Conservation (phyloP, 2,797 vertebrate species). For the Pantherophis alleghaniensis region DNA sequence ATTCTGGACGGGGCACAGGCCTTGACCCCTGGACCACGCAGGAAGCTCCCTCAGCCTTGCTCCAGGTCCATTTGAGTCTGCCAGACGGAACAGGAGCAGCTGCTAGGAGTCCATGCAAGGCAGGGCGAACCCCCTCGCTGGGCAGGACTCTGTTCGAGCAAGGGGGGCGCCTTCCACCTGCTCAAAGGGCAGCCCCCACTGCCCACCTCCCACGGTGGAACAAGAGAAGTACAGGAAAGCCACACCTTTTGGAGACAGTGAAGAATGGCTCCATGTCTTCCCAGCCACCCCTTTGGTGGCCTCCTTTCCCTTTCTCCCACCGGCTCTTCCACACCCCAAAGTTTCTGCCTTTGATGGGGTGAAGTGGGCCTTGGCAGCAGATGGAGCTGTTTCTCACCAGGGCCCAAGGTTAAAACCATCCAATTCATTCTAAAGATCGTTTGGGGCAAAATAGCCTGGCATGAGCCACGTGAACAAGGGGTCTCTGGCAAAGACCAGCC, state of each 20-base stretch:
- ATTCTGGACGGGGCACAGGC: not conserved
- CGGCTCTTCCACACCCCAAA: not conserved
- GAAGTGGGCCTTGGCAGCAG: not conserved
- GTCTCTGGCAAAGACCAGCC: not conserved
- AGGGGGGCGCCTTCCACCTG: not conserved
- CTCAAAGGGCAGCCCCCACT: not conserved
- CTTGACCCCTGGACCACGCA: not conserved
- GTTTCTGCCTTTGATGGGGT: not conserved
- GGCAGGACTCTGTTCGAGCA: not conserved
- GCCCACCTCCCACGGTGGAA: not conserved
- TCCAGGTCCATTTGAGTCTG: not conserved
- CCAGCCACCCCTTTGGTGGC: not conserved
- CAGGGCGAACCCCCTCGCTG: not conserved
- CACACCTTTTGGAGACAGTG: not conserved
- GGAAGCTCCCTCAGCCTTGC: not conserved
- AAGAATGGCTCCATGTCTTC: not conserved
- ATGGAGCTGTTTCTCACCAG: not conserved
- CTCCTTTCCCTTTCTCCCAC: not conserved
- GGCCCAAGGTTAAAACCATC: not conserved
- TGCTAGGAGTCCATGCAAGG: not conserved
- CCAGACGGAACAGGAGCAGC: not conserved
- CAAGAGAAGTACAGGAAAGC: not conserved
- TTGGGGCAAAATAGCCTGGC: not conserved
- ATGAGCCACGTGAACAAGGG: not conserved
- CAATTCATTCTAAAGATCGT: not conserved